These are phyloP conservation scores for Lucilia sericata DNA, from an alignment of 1,140 invertebrate species.

Conservation along the genomic window DNA sequence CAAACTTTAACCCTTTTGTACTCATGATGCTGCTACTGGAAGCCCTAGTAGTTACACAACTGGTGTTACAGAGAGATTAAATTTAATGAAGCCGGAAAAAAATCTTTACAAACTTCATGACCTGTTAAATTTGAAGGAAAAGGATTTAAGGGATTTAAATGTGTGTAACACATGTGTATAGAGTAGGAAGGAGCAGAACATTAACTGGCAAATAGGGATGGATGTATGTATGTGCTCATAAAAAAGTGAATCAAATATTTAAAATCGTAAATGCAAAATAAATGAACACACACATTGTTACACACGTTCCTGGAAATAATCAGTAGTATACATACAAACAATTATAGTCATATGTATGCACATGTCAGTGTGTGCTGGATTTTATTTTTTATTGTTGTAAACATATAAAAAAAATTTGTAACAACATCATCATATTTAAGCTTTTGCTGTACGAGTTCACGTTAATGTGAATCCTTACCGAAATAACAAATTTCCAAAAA, in stretches of 20 bases:
- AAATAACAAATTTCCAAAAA: neutral
- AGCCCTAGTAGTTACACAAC: too few species aligned
- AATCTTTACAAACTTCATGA: conserved; percentile 22
- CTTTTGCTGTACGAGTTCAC: neutral
- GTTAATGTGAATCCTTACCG: neutral
- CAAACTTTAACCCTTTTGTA: too few species aligned
- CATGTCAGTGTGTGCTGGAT: neutral
- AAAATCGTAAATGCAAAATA: neutral
- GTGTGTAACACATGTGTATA: neutral
- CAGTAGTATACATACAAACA: neutral
- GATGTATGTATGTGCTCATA: neutral
- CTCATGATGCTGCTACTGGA: too few species aligned
- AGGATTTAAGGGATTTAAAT: neutral
- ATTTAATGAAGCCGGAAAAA: conserved; percentile 16
- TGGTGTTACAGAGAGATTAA: neutral
- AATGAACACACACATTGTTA: neutral
- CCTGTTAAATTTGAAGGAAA: conserved; percentile 1
- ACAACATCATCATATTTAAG: conserved; percentile 13
- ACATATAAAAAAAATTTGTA: neutral
- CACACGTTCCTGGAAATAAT: neutral
- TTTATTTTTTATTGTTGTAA: neutral
- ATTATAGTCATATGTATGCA: neutral
- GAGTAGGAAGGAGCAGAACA: neutral
- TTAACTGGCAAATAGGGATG: neutral
- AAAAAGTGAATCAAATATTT: conserved; percentile 12